Conservation (phyloP, 2,797 vertebrate genomes). For the Gobio occitaniae region DNA sequence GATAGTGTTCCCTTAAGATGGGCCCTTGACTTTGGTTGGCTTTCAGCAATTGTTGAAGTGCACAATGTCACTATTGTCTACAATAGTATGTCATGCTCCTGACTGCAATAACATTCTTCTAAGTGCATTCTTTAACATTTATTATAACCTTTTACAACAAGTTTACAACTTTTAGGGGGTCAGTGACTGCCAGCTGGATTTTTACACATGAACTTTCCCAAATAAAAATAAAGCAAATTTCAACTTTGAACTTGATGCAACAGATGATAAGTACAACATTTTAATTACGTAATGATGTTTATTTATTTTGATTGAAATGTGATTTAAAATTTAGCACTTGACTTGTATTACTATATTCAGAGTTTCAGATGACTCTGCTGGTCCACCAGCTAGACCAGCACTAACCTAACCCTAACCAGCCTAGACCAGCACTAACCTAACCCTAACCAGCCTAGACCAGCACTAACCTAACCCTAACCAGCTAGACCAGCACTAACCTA, state of each 20-base stretch:
- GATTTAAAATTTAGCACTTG: neutral
- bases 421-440: too few relatives aligned
- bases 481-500: too few relatives aligned
- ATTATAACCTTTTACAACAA: neutral
- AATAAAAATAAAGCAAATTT: neutral
- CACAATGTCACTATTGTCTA: neutral
- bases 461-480: too few relatives aligned
- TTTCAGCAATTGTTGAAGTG: neutral
- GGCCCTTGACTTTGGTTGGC: neutral
- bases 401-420: neutral
- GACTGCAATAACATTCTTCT: neutral
- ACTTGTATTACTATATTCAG: neutral
- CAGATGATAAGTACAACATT: neutral
- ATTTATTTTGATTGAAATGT: neutral
- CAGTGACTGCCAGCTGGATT: neutral
- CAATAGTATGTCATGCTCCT: neutral
- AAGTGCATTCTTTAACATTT: neutral
- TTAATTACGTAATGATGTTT: neutral
- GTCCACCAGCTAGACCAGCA: neutral
- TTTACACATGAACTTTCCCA: neutral
- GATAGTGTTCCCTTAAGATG: neutral
- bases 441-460: too few relatives aligned
- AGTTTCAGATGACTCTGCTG: neutral
- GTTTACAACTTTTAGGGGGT: neutral
- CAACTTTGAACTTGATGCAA: neutral